These are phyloP conservation scores for Dermatophagoides farinae DNA, from an alignment of 1,140 invertebrate genomes.

Conservation along the genomic window DNA sequence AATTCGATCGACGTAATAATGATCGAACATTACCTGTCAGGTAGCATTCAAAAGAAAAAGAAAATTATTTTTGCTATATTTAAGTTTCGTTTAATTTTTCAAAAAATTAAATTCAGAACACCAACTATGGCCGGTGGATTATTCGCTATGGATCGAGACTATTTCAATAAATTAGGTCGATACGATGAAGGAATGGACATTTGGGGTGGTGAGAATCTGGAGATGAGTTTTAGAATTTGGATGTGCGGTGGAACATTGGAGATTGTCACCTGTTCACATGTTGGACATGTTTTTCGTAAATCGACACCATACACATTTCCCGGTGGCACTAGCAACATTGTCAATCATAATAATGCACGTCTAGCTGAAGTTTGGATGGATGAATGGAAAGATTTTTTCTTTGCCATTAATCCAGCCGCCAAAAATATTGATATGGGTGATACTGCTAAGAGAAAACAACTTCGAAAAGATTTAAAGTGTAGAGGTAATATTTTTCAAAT, in stretches of 20 bases:
- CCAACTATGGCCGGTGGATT: conserved; percentile 98
- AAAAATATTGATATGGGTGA: conserved; percentile 65
- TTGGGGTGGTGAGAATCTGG: conserved; percentile 97
- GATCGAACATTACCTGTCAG: conserved; percentile 72
- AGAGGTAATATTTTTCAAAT: conserved; percentile 37
- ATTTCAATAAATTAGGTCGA: conserved; percentile 87
- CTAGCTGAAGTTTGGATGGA: conserved; percentile 93
- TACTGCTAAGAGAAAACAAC: conserved; percentile 46
- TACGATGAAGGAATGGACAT: conserved; percentile 99
- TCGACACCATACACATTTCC: conserved; percentile 98
- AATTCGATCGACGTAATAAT: conserved; percentile 67
- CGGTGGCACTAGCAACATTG: conserved; percentile 86
- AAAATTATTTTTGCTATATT: neutral
- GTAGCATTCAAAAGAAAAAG: conserved; percentile 20
- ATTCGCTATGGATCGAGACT: conserved; percentile 86
- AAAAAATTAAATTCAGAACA: conserved; percentile 31
- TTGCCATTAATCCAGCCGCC: conserved; percentile 87
- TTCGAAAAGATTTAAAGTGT: conserved; percentile 66
- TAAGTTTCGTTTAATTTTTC: neutral
- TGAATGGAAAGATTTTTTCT: conserved; percentile 94
- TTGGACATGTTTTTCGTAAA: conserved; percentile 93
- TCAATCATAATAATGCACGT: conserved; percentile 93
- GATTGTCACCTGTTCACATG: conserved; percentile 74
- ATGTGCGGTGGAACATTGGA: conserved; percentile 84
- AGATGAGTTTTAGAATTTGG: conserved; percentile 69